Evolutionary conservation across 1,140 invertebrate genomes (phyloP).

Genomic region (Drosophila lacertosa): DNA sequence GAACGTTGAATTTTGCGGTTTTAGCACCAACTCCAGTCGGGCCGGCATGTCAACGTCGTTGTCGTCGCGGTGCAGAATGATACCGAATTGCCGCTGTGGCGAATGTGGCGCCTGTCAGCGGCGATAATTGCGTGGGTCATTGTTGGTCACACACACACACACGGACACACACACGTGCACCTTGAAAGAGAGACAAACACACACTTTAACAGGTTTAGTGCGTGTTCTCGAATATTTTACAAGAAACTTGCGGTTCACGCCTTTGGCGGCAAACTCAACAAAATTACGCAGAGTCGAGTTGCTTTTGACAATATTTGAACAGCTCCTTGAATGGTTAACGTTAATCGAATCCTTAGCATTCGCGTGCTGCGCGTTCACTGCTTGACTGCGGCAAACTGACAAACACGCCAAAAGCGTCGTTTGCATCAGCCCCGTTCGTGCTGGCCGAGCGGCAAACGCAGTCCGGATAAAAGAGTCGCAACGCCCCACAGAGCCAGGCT

Average conservation of each 20-base stretch:
- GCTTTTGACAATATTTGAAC: slow-evolving; percentile 11
- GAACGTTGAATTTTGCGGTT: slow-evolving; percentile 74
- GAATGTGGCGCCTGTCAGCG: slow-evolving; percentile 45
- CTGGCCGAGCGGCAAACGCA: slow-evolving; percentile 29
- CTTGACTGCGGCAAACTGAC: slow-evolving; percentile 79
- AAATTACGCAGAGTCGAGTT: slow-evolving; percentile 19
- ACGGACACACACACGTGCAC: slow-evolving; percentile 15
- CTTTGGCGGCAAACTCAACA: slow-evolving; percentile 30
- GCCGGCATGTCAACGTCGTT: slow-evolving; percentile 20
- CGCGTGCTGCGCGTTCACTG: slow-evolving; percentile 69
- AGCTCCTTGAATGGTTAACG: slow-evolving; percentile 18
- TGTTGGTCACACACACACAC: slow-evolving; percentile 38
- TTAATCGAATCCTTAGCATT: slow-evolving; percentile 42
- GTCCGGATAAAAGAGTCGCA: slow-evolving; percentile 56
- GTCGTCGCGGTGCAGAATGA: slow-evolving; percentile 16
- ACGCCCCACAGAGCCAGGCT: not conserved
- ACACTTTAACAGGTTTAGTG: slow-evolving; percentile 1
- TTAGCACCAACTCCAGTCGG: slow-evolving; percentile 46
- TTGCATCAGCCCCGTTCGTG: slow-evolving; percentile 58
- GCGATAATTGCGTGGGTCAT: slow-evolving; percentile 51
- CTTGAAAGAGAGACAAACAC: slow-evolving; percentile 6
- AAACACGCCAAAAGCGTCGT: slow-evolving; percentile 37
- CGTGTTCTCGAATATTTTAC: slow-evolving; percentile 27
- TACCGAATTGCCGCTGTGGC: slow-evolving; percentile 28
- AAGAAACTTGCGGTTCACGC: slow-evolving; percentile 13